A percentile compares a stretch with the other conserved stretches of the same genome.
These are phyloP conservation scores for Brachystomella parvula DNA, from an alignment of 1,140 invertebrate species.

Conservation along the genomic window DNA sequence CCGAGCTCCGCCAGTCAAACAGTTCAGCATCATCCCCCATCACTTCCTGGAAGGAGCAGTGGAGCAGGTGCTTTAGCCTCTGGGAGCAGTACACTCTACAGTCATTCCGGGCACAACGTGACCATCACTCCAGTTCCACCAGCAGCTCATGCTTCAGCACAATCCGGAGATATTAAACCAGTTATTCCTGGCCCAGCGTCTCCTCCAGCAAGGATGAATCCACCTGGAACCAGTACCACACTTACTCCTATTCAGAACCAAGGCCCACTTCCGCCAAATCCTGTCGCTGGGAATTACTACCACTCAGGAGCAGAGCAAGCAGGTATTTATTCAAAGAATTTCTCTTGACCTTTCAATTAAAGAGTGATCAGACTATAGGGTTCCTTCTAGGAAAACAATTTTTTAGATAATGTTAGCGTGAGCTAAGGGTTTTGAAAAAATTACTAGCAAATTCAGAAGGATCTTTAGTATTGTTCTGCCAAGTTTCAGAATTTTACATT, in stretches of 20 bases:
- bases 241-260: not conserved
- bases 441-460: too few relatives aligned
- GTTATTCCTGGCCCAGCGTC: slow-evolving; percentile 33
- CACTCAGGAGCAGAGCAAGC: too few relatives aligned
- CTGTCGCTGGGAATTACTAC: not conserved
- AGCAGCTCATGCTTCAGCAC: not conserved
- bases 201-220: slow-evolving; percentile 18
- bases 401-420: too few relatives aligned
- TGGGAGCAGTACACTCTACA: not conserved
- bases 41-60: not conserved
- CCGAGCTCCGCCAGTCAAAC: slow-evolving; percentile 48
- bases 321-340: too few relatives aligned
- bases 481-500: too few relatives aligned
- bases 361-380: too few relatives aligned
- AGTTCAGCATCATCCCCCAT: slow-evolving; percentile 72
- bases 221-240: not conserved
- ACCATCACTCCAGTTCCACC: not conserved
- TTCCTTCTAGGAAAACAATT: too few relatives aligned
- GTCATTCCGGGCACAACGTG: slow-evolving; percentile 1
- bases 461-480: too few relatives aligned
- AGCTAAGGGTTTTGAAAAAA: too few relatives aligned
- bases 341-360: too few relatives aligned
- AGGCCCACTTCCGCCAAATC: not conserved
- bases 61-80: not conserved
- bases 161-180: slow-evolving; percentile 4